A percentile compares a stretch with the other conserved stretches of the same genome.
Conservation (phyloP, 2,888 invertebrate species). For the Campoletis raptor region DNA sequence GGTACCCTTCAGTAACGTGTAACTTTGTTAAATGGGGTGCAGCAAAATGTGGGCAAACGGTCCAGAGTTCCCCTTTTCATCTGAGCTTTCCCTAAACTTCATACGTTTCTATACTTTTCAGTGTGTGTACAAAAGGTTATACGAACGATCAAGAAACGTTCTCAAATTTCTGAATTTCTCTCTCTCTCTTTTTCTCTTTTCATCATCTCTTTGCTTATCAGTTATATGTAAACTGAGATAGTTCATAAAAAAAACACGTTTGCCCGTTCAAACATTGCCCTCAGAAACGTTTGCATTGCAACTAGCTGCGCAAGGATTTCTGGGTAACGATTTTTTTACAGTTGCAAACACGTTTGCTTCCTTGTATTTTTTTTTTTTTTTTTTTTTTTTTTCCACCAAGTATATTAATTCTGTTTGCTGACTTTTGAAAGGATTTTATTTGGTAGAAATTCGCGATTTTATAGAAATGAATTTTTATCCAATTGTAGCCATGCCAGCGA, state of each 20-base stretch:
- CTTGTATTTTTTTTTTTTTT: not conserved
- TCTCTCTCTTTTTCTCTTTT: not conserved
- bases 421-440: too few relatives aligned
- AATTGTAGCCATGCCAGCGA: too few relatives aligned
- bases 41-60: constrained; percentile 51
- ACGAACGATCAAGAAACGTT: constrained; percentile 7
- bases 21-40: constrained; percentile 67
- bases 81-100: constrained; percentile 32
- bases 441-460: too few relatives aligned
- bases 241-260: not conserved
- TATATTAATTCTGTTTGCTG: too few relatives aligned
- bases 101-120: not conserved
- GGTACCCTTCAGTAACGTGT: constrained; percentile 43
- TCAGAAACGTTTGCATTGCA: not conserved
- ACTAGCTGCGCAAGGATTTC: not conserved
- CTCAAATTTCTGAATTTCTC: constrained; percentile 25
- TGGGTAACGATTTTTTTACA: not conserved
- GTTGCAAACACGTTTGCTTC: not conserved
- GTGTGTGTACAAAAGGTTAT: constrained; percentile 1
- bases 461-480: too few relatives aligned
- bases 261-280: not conserved
- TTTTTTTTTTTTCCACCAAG: not conserved
- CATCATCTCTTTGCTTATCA: not conserved
- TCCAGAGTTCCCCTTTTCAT: constrained; percentile 60
- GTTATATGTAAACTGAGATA: not conserved